Conservation (phyloP, 1,140 invertebrate genomes). For the Hetaerina americana region DNA sequence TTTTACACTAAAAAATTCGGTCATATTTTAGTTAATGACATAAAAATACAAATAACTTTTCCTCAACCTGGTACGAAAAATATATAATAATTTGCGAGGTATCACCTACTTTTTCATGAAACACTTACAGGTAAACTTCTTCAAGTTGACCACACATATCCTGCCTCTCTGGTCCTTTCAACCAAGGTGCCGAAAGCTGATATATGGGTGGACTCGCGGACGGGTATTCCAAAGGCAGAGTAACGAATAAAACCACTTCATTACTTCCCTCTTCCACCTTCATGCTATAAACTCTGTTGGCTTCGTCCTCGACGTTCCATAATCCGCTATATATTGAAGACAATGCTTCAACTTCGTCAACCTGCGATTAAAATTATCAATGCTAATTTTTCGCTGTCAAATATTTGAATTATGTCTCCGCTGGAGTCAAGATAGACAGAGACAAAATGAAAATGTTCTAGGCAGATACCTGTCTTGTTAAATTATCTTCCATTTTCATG, state of each 20-base stretch:
- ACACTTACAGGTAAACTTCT: slow-evolving; percentile 51
- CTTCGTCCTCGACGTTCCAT: slow-evolving; percentile 46
- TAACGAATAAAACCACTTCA: slow-evolving; percentile 41
- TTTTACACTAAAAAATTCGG: too few species aligned
- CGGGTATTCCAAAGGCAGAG: slow-evolving; percentile 49
- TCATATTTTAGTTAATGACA: too few species aligned
- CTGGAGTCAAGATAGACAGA: too few species aligned
- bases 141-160: slow-evolving; percentile 41
- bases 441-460: too few species aligned
- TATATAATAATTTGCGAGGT: too few species aligned
- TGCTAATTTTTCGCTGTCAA: too few species aligned
- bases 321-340: slow-evolving; percentile 60
- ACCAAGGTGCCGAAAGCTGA: slow-evolving; percentile 58
- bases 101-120: too few species aligned
- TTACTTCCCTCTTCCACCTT: slow-evolving; percentile 32
- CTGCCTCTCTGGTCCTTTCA: slow-evolving; percentile 41
- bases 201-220: slow-evolving; percentile 46
- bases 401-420: too few species aligned
- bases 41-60: slow-evolving; percentile 10
- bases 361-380: too few species aligned
- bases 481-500: too few species aligned
- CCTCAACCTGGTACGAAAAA: too few species aligned
- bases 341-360: slow-evolving; percentile 60
- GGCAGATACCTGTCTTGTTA: too few species aligned
- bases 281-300: slow-evolving; percentile 40